Evolutionary conservation across 2,113 vertebrate genomes (phyloP), one percentile per base, ranked within the genome.

Genomic region (Dasyprocta punctata): DNA sequence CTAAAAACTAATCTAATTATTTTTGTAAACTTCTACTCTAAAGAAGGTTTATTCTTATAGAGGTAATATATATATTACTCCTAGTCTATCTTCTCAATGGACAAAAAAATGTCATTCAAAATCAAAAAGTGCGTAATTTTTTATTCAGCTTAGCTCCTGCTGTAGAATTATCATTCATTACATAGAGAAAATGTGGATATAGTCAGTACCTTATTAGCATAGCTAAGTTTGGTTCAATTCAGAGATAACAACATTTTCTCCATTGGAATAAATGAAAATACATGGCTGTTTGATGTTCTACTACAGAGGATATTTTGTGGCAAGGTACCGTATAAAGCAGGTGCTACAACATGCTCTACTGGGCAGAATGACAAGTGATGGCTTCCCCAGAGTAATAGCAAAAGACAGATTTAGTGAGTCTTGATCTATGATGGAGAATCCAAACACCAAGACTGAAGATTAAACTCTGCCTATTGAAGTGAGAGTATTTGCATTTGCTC

Each of bases 291-390:
- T 90, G 88, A 95, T 56, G 16, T 94, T 94, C 93, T 93, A 44
- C 38, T 20, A 56, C 16, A 96, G 75, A 82, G 49, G 44, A 88
- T 85, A 63, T 30, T 97, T 77, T 86, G 33, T 92, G 69, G 85
- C 26, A 84, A 93, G 24, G 26, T 71, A 61, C n/a, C 73, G 19
- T 82, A 92, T 58, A 95, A 93, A 97, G 69, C 86, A 94, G 69
- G 96, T 94, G 89, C n/a, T 71, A 20, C 44, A 65, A 58, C 83
- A 90, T 82, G 91, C 85, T 95, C 94, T 65, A 47, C 85, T 92
- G 38, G 60, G 85, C 85, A 96, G 90, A 61, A 82, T 92, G 93
- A 95, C 93, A 97, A 96, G 89, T 93, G 84, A 98, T 95, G 84
- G 30, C 30, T 94, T 97, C 94, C 94, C 97, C 52, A 78, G 93